These are phyloP conservation scores for Passer domesticus DNA, from an alignment of 2,113 vertebrate species.

Conservation along the genomic window DNA sequence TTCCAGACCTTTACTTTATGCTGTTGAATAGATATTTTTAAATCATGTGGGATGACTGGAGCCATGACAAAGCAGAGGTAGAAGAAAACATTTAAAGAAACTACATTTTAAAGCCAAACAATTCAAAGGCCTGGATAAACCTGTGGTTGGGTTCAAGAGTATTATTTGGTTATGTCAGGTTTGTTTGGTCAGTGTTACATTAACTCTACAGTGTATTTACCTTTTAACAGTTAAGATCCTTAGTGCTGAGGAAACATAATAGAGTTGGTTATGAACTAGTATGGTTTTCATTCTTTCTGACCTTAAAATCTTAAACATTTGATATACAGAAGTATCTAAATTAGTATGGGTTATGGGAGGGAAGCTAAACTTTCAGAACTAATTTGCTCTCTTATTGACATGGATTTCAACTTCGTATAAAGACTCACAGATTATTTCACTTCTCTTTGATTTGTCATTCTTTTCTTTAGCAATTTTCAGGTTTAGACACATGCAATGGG, in stretches of 20 bases:
- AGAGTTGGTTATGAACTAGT: not conserved
- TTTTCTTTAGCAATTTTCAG: not conserved
- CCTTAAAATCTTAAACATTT: not conserved
- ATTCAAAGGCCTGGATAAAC: not conserved
- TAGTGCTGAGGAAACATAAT: not conserved
- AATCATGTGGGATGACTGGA: not conserved
- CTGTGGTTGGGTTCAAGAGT: not conserved
- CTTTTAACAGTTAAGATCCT: not conserved
- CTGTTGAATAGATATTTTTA: not conserved
- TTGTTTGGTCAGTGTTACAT: not conserved
- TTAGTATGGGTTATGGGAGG: not conserved
- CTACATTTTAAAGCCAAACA: not conserved
- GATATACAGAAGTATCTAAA: not conserved
- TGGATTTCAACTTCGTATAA: not conserved
- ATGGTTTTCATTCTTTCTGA: not conserved
- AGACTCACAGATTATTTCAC: not conserved
- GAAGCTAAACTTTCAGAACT: not conserved
- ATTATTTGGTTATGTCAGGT: not conserved
- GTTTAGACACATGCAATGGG: not conserved
- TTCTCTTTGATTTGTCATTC: not conserved
- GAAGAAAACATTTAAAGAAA: not conserved
- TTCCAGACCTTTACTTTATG: not conserved
- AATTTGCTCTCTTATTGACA: not conserved
- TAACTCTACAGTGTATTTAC: not conserved
- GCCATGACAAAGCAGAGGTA: not conserved